Evolutionary conservation across 2,888 invertebrate genomes (phyloP), one percentile per base, ranked within the genome.

Genomic region (Glyphotaelius pellucidus): DNA sequence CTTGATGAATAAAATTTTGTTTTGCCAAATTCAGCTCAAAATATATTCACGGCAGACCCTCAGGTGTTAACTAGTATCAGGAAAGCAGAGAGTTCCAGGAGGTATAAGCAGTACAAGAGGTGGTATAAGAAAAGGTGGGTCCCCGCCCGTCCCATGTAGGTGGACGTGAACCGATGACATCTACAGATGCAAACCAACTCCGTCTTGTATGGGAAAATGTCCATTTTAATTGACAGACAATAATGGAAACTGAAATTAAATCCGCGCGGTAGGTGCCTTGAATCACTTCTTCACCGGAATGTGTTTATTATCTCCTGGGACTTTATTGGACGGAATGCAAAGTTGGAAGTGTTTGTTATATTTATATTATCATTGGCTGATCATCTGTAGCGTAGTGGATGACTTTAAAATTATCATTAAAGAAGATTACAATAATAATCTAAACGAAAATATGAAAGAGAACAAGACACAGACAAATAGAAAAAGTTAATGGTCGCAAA

Each of bases 161-260:
- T 42, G 80, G 89, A 89, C 89, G 80, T 42, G 89, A 89, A 81
- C 80, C 42, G 89, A 89, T 89, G 89, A 80, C 89, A 80, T 38
- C 80, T 30, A 30, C n/a, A 89, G 89, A 89, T 89, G 80, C 31
- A 89, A 52, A 89, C 89, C 89, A 89, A 38, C 80, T 81, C 89
- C 80, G 35, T 81, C 89, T 89, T 89, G 89, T 89, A 81, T 25
- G 30, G 89, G 89, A 42, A 80, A 89, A 89, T 89, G 89, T 89
- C 89, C 80, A 89, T 89, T 89, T 89, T 89, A 89, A 89, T 89
- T 89, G 89, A 89, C 89, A 89, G 89, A 80, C 80, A 89, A 89
- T 89, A 89, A 88, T 47, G 86, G 42, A 86, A 86, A 86, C 15
- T 83, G 35, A 83, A 35, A 83, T 32, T 83, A 83, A 32, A 83